Conservation (phyloP, 2,113 vertebrate species). For the Gnathonemus echidnorhynchus region DNA sequence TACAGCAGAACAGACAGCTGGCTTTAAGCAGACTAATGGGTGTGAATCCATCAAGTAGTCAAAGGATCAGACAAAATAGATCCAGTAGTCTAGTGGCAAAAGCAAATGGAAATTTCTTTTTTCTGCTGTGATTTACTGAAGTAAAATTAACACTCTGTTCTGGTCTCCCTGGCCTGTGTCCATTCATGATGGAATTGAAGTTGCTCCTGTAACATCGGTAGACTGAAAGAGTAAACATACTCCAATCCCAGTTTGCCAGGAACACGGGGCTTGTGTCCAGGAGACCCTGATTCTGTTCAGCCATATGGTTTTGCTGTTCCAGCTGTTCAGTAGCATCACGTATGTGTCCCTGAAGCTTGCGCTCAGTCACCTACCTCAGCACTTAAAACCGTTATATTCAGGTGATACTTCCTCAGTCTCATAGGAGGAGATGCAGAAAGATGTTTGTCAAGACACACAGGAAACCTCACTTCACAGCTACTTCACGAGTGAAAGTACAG, state of each 20-base stretch:
- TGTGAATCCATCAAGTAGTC: not conserved
- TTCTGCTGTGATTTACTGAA: not conserved
- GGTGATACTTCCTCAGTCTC: slow-evolving; percentile 31
- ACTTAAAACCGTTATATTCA: slow-evolving; percentile 43
- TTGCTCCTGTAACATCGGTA: not conserved
- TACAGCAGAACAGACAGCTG: not conserved
- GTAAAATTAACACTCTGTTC: not conserved
- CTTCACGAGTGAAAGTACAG: not conserved
- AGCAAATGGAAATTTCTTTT: not conserved
- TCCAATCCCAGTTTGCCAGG: not conserved
- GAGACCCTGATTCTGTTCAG: not conserved
- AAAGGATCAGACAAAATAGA: not conserved
- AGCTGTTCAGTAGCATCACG: not conserved
- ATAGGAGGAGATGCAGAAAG: not conserved
- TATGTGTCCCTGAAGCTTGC: slow-evolving; percentile 18
- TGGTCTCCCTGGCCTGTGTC: not conserved
- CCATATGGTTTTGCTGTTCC: not conserved
- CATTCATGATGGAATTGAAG: not conserved
- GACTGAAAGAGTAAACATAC: not conserved
- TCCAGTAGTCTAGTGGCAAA: not conserved
- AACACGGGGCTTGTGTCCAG: not conserved
- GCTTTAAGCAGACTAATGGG: not conserved
- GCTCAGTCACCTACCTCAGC: slow-evolving; percentile 60
- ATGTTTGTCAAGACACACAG: not conserved
- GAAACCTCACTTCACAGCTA: not conserved